Evolutionary conservation across 2,888 invertebrate genomes (phyloP).

Genomic region (Morinoia aosen): DNA sequence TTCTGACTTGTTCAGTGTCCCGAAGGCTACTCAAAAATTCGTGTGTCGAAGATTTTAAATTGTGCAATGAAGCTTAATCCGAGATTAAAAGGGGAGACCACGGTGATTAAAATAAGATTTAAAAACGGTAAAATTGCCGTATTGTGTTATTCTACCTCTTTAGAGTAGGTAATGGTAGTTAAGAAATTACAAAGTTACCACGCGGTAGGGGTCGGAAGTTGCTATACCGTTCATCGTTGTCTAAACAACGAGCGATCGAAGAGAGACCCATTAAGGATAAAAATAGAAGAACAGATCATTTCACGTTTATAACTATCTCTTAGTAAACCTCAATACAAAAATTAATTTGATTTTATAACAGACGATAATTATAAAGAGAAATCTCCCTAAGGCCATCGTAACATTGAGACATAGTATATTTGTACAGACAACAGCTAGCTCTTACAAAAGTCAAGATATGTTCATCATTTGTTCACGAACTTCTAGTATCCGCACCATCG

Average conservation of each 20-base stretch:
- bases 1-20: too few species aligned
- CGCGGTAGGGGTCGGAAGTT: neutral
- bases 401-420: slow-evolving; percentile 46
- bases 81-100: too few species aligned
- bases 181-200: too few species aligned
- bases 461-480: neutral
- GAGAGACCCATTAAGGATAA: neutral
- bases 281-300: neutral
- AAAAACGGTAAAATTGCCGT: too few species aligned
- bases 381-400: slow-evolving; percentile 47
- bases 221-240: neutral
- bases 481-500: neutral
- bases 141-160: too few species aligned
- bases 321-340: slow-evolving; percentile 44
- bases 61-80: too few species aligned
- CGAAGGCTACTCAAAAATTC: too few species aligned
- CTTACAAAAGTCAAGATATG: neutral
- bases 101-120: too few species aligned
- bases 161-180: too few species aligned
- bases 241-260: neutral
- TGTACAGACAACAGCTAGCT: slow-evolving; percentile 43
- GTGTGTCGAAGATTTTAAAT: too few species aligned
- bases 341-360: slow-evolving; percentile 52
- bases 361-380: slow-evolving; percentile 45
- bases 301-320: slow-evolving; percentile 33